Evolutionary conservation across 2,113 vertebrate species (phyloP).

Genomic region (Ophiodon elongatus): DNA sequence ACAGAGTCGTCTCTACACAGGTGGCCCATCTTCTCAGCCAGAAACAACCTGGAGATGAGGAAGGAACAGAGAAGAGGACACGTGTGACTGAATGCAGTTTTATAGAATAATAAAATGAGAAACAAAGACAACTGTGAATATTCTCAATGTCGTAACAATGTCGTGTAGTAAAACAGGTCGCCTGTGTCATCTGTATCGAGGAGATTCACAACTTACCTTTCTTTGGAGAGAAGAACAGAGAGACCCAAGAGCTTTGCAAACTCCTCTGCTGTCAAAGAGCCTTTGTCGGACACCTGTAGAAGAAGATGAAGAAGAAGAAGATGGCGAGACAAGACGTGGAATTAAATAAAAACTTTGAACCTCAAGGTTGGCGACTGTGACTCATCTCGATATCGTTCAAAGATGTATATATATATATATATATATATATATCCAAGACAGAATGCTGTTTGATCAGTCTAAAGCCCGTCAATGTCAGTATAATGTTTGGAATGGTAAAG

Average conservation of each 20-base stretch:
- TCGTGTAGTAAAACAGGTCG: not conserved
- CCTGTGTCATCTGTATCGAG: not conserved
- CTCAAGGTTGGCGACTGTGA: not conserved
- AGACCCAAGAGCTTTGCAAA: constrained; percentile 97
- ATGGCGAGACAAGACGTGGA: not conserved
- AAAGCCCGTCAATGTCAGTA: constrained; percentile 17
- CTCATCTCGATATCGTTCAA: constrained; percentile 4
- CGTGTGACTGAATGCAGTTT: not conserved
- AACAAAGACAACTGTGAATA: not conserved
- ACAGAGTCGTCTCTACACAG: constrained; percentile 98
- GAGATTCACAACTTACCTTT: constrained; percentile 84
- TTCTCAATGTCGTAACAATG: not conserved
- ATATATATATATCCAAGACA: not conserved
- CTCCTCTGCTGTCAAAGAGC: constrained; percentile 95
- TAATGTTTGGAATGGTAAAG: constrained; percentile 28
- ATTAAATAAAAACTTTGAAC: not conserved
- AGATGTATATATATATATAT: too few relatives aligned
- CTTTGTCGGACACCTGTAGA: constrained; percentile 93
- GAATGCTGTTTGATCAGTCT: constrained; percentile 3
- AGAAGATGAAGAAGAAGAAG: not conserved
- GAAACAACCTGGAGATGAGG: constrained; percentile 86
- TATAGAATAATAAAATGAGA: not conserved
- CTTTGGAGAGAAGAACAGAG: constrained; percentile 97
- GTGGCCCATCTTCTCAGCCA: constrained; percentile 98
- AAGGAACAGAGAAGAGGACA: not conserved